Conservation (phyloP, 2,797 vertebrate genomes). For the Oreochromis mossambicus region DNA sequence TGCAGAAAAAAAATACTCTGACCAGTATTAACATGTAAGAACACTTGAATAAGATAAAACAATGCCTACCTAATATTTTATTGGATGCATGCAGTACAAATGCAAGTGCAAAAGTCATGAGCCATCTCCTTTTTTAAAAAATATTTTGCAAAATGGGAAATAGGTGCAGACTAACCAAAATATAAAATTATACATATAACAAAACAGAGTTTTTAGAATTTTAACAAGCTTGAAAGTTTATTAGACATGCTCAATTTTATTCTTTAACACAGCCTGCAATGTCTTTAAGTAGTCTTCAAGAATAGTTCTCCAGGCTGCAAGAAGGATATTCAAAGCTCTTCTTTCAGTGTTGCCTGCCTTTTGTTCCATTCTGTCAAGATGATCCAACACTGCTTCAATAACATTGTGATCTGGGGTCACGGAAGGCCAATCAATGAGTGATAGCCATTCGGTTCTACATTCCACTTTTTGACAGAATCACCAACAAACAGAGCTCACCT, state of each 20-base stretch:
- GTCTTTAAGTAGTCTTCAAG: not conserved
- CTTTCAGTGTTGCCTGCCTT: not conserved
- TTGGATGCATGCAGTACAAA: not conserved
- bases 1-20: not conserved
- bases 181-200: not conserved
- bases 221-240: not conserved
- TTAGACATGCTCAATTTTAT: not conserved
- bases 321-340: not conserved
- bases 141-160: not conserved
- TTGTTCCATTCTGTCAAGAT: not conserved
- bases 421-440: not conserved
- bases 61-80: not conserved
- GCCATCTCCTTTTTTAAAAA: not conserved
- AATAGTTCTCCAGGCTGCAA: not conserved
- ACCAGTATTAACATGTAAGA: not conserved
- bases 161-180: not conserved
- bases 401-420: not conserved
- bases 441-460: not conserved
- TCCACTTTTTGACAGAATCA: not conserved
- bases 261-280: not conserved
- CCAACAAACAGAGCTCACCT: constrained; percentile 76
- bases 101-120: not conserved
- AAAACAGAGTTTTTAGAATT: not conserved
- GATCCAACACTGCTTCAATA: not conserved
- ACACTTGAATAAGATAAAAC: not conserved